Evolutionary conservation across 92 coral and sea anemone species (phyloP).

Genomic region (Chrysogorgia sp.): DNA sequence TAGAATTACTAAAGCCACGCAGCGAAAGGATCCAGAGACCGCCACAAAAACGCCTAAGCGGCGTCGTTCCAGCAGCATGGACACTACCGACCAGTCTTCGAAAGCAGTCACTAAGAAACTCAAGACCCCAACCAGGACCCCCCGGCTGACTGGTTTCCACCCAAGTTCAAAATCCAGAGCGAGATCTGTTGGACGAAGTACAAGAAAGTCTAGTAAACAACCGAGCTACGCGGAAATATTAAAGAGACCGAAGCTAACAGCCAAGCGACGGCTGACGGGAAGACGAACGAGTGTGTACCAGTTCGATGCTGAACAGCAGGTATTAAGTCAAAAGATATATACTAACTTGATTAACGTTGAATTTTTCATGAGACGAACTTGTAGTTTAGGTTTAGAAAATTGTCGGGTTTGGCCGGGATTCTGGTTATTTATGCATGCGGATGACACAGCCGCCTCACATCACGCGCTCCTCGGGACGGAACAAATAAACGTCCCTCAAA

Average conservation of each 20-base stretch:
- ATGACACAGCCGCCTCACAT: too few relatives aligned
- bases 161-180: slow-evolving; percentile 49
- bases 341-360: neutral
- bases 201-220: slow-evolving; percentile 54
- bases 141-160: slow-evolving; percentile 24
- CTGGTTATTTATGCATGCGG: too few relatives aligned
- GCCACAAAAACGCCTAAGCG: slow-evolving; percentile 47
- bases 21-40: slow-evolving; percentile 64
- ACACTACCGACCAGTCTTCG: slow-evolving; percentile 20
- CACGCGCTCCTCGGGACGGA: too few relatives aligned
- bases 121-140: slow-evolving; percentile 48
- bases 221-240: slow-evolving; percentile 97
- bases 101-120: slow-evolving; percentile 59
- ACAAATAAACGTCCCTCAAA: too few relatives aligned
- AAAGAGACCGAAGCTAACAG: slow-evolving; percentile 76
- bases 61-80: slow-evolving; percentile 16
- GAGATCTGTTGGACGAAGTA: slow-evolving; percentile 22
- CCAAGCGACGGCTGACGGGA: slow-evolving; percentile 51
- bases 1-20: slow-evolving; percentile 66
- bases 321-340: slow-evolving; percentile 5
- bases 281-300: slow-evolving; percentile 23
- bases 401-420: too few relatives aligned
- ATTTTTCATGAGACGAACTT: too few relatives aligned
- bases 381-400: too few relatives aligned
- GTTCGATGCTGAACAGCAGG: slow-evolving; percentile 14